Evolutionary conservation across 2,113 vertebrate genomes (phyloP).

Genomic region (Catagonus wagneri): DNA sequence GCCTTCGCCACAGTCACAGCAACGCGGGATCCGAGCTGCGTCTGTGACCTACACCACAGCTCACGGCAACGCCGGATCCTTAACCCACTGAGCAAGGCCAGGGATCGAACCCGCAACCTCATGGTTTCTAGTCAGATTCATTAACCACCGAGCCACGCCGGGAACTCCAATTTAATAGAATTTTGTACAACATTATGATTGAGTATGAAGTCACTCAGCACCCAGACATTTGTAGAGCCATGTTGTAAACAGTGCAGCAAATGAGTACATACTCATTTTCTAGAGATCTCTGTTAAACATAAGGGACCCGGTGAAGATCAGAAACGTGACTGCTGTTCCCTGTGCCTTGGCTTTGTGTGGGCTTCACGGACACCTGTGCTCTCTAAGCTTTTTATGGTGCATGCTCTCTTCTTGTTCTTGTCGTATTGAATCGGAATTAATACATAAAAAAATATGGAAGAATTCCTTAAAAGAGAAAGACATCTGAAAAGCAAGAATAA

Average conservation of each 20-base stretch:
- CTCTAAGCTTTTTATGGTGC: rapidly evolving
- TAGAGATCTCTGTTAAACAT: neutral
- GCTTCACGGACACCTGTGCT: neutral
- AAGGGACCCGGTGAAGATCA: neutral
- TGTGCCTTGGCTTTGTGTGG: neutral
- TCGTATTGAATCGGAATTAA: neutral
- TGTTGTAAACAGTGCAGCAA: neutral
- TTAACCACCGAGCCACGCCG: too few species aligned
- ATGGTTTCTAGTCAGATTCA: too few species aligned
- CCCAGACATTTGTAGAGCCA: neutral
- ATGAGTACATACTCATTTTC: neutral
- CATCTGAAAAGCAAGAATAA: neutral
- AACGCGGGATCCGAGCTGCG: too few species aligned
- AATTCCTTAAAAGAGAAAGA: neutral
- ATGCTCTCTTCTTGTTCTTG: rapidly evolving
- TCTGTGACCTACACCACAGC: too few species aligned
- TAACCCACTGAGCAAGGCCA: too few species aligned
- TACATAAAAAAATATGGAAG: neutral
- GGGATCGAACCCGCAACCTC: too few species aligned
- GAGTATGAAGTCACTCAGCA: too few species aligned
- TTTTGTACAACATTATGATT: rapidly evolving
- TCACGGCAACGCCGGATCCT: too few species aligned
- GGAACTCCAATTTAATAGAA: too few species aligned
- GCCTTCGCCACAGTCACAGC: too few species aligned
- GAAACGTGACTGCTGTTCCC: neutral